Conservation (phyloP, 37 sponge, comb jelly and placozoan genomes). For the Halisarca cf. caerulea region DNA sequence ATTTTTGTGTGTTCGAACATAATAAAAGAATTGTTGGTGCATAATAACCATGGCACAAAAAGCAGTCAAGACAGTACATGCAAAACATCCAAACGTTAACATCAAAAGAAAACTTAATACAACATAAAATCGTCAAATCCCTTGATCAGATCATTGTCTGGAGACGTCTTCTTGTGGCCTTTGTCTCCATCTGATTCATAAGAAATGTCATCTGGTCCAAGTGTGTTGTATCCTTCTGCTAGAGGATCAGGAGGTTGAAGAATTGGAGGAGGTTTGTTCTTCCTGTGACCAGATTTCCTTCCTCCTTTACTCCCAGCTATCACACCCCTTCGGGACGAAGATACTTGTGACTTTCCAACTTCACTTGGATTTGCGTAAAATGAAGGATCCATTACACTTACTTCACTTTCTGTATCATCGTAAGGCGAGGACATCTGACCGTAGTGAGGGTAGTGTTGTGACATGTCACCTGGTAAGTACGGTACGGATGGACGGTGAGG, state of each 20-base stretch:
- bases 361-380: neutral
- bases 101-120: conserved; percentile 32
- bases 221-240: neutral
- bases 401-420: conserved; percentile 9
- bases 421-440: neutral
- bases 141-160: conserved; percentile 36
- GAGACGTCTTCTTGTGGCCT: neutral
- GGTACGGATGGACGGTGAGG: neutral
- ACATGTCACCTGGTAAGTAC: neutral
- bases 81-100: too few relatives aligned
- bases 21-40: too few relatives aligned
- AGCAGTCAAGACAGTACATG: too few relatives aligned
- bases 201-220: too few relatives aligned
- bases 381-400: neutral
- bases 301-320: neutral
- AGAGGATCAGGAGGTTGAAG: neutral
- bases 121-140: conserved; percentile 65
- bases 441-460: neutral
- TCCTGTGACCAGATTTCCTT: neutral
- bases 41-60: too few relatives aligned
- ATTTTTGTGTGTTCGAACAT: too few relatives aligned
- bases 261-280: neutral
- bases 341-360: neutral
- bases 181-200: neutral
- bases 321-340: neutral